Evolutionary conservation across 2,113 vertebrate genomes (phyloP).

Genomic region (Ibidorhyncha struthersii): DNA sequence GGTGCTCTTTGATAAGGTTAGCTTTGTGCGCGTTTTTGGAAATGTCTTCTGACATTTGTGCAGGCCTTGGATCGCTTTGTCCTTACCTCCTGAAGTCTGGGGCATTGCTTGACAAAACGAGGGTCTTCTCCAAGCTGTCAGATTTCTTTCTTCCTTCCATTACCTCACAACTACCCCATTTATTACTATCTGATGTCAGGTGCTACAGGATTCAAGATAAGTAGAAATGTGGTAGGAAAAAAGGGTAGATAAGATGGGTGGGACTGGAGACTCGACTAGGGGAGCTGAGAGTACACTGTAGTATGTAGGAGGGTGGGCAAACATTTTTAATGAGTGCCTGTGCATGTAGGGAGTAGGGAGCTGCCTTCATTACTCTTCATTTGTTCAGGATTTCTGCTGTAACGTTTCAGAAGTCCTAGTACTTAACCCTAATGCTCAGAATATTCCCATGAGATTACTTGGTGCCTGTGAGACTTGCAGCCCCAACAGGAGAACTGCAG

Average conservation of each 20-base stretch:
- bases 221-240: background rate
- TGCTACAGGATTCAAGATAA: background rate
- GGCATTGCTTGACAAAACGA: background rate
- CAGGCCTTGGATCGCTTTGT: background rate
- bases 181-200: background rate
- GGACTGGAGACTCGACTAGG: background rate
- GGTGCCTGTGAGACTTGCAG: background rate
- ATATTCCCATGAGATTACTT: background rate
- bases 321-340: background rate
- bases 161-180: background rate
- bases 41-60: background rate
- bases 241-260: background rate
- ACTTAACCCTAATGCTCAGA: background rate
- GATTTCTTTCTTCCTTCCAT: background rate
- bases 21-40: background rate
- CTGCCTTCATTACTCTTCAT: background rate
- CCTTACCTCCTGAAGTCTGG: background rate
- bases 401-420: background rate
- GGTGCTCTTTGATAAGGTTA: background rate
- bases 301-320: background rate
- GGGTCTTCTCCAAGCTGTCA: background rate
- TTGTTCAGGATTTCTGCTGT: background rate
- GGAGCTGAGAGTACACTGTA: background rate
- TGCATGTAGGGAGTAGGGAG: background rate
- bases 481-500: background rate